Percentiles rank a stretch among this genome's conserved stretches.
Evolutionary conservation across 2,113 vertebrate genomes (phyloP).

Genomic region (Muscicapa adusta): DNA sequence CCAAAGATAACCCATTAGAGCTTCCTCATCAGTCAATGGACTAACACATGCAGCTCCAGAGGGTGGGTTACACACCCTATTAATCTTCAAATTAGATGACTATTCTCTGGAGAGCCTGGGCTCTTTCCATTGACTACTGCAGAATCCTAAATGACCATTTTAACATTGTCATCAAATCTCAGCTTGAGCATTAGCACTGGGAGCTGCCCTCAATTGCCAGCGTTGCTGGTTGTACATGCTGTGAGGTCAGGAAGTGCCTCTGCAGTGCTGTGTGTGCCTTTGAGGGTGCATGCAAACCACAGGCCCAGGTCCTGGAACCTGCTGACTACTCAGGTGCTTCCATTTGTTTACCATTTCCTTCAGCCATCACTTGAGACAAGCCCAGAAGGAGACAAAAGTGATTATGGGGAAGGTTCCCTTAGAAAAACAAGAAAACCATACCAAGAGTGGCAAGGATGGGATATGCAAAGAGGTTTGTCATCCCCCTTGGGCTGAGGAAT

Average conservation of each 20-base stretch:
- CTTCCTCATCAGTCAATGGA: not conserved
- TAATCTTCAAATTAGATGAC: not conserved
- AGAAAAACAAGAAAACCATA: not conserved
- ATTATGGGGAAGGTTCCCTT: not conserved
- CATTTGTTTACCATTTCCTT: not conserved
- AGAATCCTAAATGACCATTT: not conserved
- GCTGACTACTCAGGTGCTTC: not conserved
- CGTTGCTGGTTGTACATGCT: rapidly evolving
- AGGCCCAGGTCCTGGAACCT: not conserved
- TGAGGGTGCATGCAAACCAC: not conserved
- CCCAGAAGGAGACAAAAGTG: not conserved
- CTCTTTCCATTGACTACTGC: not conserved
- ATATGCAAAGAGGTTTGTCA: not conserved
- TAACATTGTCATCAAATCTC: not conserved
- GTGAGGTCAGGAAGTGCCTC: not conserved
- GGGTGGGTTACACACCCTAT: not conserved
- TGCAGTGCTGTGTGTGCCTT: not conserved
- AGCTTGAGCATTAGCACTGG: not conserved
- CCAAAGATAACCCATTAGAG: not conserved
- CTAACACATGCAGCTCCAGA: not conserved
- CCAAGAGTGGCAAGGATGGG: not conserved
- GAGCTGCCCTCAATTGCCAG: not conserved
- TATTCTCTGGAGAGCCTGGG: not conserved
- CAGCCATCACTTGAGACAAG: not conserved
- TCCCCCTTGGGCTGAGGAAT: not conserved